These are phyloP conservation scores for Sarcophaga caerulescens DNA, from an alignment of 2,888 invertebrate genomes.

Conservation along the genomic window DNA sequence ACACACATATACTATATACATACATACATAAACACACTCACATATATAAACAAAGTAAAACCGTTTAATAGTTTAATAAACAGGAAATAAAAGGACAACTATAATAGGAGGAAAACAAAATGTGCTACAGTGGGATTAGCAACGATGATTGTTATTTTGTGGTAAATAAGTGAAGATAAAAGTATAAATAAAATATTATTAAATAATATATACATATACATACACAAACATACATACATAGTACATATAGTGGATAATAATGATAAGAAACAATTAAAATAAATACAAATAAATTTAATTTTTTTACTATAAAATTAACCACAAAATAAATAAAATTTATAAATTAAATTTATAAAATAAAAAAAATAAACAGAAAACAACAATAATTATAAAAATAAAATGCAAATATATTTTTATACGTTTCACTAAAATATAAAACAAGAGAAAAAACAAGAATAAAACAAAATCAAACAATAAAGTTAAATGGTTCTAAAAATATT, in stretches of 20 bases:
- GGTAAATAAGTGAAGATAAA: neutral
- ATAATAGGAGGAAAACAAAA: neutral
- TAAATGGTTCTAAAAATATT: conserved; percentile 17
- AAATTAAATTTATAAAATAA: neutral
- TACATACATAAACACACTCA: conserved; percentile 17
- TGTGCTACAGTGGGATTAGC: neutral
- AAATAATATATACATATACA: neutral
- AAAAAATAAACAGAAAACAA: neutral
- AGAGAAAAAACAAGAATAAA: neutral
- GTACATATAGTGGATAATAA: too few relatives aligned
- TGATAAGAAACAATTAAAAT: neutral
- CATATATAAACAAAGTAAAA: conserved; percentile 2
- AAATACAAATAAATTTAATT: neutral
- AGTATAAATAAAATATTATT: neutral
- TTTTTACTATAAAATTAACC: neutral
- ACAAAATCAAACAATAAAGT: conserved; percentile 10
- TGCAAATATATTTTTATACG: conserved; percentile 67
- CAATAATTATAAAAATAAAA: conserved; percentile 6
- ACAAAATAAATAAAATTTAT: neutral
- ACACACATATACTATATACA: neutral
- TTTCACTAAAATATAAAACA: conserved; percentile 50
- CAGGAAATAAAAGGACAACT: neutral
- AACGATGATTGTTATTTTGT: neutral
- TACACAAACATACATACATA: too few relatives aligned
- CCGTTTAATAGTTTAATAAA: neutral